Conservation (phyloP, 2,888 invertebrate species). For the Dryadula phaetusa region DNA sequence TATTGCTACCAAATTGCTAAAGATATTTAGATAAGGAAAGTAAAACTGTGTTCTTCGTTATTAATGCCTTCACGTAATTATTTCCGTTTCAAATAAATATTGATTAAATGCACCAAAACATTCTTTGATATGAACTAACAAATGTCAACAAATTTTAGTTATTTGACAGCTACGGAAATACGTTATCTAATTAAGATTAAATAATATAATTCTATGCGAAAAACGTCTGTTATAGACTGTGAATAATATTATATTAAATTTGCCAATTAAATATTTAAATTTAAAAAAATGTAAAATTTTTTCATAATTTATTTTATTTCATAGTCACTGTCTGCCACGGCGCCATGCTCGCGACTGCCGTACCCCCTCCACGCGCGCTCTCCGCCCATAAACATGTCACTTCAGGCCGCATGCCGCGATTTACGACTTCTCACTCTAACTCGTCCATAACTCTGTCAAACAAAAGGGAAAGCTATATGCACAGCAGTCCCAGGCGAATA, state of each 20-base stretch:
- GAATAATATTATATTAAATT: slow-evolving; percentile 6
- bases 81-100: slow-evolving; percentile 36
- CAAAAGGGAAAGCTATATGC: slow-evolving; percentile 84
- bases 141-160: slow-evolving; percentile 5
- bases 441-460: slow-evolving; percentile 79
- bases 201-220: background rate
- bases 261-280: slow-evolving; percentile 22
- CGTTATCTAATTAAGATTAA: slow-evolving; percentile 18
- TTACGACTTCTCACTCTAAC: slow-evolving; percentile 84
- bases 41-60: slow-evolving; percentile 31
- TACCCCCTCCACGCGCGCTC: slow-evolving; percentile 71
- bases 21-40: slow-evolving; percentile 36
- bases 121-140: background rate
- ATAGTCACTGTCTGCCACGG: slow-evolving; percentile 53
- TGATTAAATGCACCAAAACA: slow-evolving; percentile 27
- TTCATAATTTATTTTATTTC: slow-evolving; percentile 40
- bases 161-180: slow-evolving; percentile 15
- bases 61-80: slow-evolving; percentile 39
- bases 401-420: slow-evolving; percentile 75
- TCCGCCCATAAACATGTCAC: slow-evolving; percentile 85
- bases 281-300: background rate
- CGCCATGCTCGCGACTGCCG: slow-evolving; percentile 81
- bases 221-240: background rate
- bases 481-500: slow-evolving; percentile 83
- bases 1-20: slow-evolving; percentile 28